phyloP scores from a whole-genome alignment of 1,140 invertebrate genomes.

The Halictus rubicundus region DNA sequence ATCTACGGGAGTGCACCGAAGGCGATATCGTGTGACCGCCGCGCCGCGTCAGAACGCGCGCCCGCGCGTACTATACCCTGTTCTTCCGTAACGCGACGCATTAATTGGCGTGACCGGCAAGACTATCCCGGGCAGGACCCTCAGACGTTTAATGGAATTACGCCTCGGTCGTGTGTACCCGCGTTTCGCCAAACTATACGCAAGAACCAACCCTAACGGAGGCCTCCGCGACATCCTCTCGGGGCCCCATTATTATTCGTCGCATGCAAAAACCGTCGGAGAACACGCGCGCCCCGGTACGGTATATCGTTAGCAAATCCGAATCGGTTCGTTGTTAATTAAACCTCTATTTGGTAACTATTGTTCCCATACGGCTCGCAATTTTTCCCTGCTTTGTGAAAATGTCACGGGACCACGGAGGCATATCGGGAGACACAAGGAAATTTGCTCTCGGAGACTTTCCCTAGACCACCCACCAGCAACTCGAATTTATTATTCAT shows the following conservation, averaged over 20 bases:
- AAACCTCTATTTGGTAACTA: not conserved
- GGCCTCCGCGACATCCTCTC: constrained; percentile 15
- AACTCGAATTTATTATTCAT: too few species aligned
- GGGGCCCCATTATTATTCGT: constrained; percentile 14
- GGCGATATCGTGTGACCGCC: constrained; percentile 43
- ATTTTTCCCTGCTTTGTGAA: too few species aligned
- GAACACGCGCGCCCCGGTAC: constrained; percentile 9
- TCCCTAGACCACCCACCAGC: too few species aligned
- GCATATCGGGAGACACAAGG: too few species aligned
- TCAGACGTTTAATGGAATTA: constrained; percentile 17
- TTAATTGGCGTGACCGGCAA: constrained; percentile 15
- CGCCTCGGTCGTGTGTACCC: not conserved
- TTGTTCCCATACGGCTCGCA: too few species aligned
- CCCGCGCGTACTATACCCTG: not conserved
- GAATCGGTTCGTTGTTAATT: not conserved
- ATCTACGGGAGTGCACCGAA: constrained; percentile 38
- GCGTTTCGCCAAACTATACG: constrained; percentile 15
- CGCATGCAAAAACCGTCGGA: constrained; percentile 8
- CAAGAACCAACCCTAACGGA: not conserved
- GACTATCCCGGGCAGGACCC: not conserved
- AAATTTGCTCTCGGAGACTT: too few species aligned
- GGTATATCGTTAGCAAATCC: constrained; percentile 2
- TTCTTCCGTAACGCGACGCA: constrained; percentile 19
- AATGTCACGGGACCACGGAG: not conserved
- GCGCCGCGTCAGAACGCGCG: constrained; percentile 22